Percentiles rank a stretch among this genome's conserved stretches.
These are phyloP conservation scores for Sitta europaea DNA, from an alignment of 2,113 vertebrate species.

Conservation along the genomic window DNA sequence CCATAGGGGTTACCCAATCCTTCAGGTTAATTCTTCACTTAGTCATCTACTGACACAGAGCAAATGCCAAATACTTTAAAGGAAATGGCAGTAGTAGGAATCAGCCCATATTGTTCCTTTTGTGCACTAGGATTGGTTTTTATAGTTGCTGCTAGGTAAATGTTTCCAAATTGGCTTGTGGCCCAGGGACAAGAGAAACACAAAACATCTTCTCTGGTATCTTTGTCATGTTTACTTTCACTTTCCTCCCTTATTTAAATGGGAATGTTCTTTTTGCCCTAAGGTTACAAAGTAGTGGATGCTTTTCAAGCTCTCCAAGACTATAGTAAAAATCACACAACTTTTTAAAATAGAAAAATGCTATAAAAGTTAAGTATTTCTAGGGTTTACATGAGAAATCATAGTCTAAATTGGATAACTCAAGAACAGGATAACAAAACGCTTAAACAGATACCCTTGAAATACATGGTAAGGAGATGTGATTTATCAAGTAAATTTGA, in stretches of 20 bases:
- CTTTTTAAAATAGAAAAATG: neutral
- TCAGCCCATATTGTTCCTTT: neutral
- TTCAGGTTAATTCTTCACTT: constrained; percentile 11
- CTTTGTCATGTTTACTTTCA: neutral
- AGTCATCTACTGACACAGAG: neutral
- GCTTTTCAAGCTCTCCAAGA: neutral
- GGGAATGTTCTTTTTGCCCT: neutral
- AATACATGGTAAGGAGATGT: neutral
- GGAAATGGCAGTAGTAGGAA: neutral
- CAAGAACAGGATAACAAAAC: neutral
- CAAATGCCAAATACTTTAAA: constrained; percentile 4
- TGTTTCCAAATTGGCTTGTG: neutral
- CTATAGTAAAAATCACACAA: neutral
- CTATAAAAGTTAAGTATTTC: neutral
- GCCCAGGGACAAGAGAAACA: neutral
- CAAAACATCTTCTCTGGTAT: neutral
- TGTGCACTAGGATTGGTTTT: neutral
- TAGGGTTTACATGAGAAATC: neutral
- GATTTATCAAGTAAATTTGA: neutral
- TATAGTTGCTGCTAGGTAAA: neutral
- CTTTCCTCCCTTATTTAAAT: neutral
- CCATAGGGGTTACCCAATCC: neutral
- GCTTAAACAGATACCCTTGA: neutral
- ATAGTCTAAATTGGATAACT: neutral
- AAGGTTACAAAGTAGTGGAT: neutral